Base-by-base conservation (phyloP, 2,797 vertebrate genomes). In the Oreonectes daqikongensis region DNA sequence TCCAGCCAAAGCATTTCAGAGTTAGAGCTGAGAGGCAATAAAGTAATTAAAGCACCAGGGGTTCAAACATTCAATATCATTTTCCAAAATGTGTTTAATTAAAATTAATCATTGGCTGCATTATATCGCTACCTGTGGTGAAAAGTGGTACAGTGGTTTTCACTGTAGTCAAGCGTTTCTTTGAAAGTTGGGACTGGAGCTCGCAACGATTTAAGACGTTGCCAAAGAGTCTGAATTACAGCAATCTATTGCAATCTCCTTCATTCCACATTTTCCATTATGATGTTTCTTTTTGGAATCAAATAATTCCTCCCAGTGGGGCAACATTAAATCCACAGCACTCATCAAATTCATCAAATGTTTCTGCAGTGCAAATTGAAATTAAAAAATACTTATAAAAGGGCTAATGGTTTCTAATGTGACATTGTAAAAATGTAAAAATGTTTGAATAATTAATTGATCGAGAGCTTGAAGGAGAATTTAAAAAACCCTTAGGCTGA, bases 31-130 rank as follows among this genome's bases (percentile, higher is more conserved):
- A 86, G 83, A 87, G 84, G 86, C 86, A 87, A 84, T 83, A 83
- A 86, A 86, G 86, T 85, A 86, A 87, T 88, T 88, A 88, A 86
- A 87, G 78, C 86, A 86, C 83, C 84, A 79, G 87, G 87, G 83
- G 85, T 85, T 90, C 88, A 87, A 87, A 89, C 87, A 90, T 90
- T 92, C 87, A 88, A 89, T 90, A 85, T 88, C 83, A 86, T 90
- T 91, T 88, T 89, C 84, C 86, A 89, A 89, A 92, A 92, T 88
- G 89, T 88, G 90, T 91, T 91, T 92, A 90, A 92, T 92, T 92
- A 92, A 91, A 92, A 89, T 89, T 90, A 92, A 92, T 92, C 89
- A 91, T 90, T 87, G 86, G 85, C 88, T 92, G 87, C 86, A 91
- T 92, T 90, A 89, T 90, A 88, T 91, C 78, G 86, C 90, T 92